Percentiles rank a stretch among this genome's conserved stretches.
Evolutionary conservation across 2,888 invertebrate species (phyloP).

Genomic region (Rhogogaster chlorosoma): DNA sequence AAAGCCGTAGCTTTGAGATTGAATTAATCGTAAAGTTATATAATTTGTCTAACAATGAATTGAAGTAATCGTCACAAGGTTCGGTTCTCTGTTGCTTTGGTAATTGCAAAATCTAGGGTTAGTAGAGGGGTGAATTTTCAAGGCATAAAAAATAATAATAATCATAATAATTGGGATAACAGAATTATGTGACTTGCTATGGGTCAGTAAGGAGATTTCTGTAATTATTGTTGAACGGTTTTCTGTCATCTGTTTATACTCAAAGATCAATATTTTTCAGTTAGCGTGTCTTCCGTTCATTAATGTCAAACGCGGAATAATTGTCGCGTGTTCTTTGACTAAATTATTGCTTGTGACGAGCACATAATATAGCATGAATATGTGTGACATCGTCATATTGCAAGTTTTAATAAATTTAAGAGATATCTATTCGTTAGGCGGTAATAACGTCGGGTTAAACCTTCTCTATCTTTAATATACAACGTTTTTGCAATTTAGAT

Average conservation of each 20-base stretch:
- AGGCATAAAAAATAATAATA: background rate
- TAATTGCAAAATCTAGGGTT: background rate
- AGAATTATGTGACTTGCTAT: background rate
- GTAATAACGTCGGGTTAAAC: background rate
- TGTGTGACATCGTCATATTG: constrained; percentile 17
- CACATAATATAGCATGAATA: constrained; percentile 15
- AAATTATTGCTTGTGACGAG: constrained; percentile 10
- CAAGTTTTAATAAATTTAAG: constrained; percentile 20
- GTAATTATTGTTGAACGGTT: constrained; percentile 19
- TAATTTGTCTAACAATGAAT: background rate
- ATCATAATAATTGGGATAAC: background rate
- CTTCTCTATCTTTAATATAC: background rate
- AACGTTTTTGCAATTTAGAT: constrained; percentile 19
- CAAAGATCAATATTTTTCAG: constrained; percentile 32
- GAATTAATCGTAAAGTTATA: background rate
- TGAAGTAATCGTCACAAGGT: too few species aligned
- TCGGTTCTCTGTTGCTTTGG: background rate
- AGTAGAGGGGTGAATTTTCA: background rate
- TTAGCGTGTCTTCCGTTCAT: constrained; percentile 32
- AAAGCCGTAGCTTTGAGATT: background rate
- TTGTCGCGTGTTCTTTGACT: constrained; percentile 27
- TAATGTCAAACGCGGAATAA: constrained; percentile 32
- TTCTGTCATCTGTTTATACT: background rate
- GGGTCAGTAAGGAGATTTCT: background rate
- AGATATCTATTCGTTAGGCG: background rate